Conservation (phyloP, 2,113 vertebrate species). For the Prunella himalayana region DNA sequence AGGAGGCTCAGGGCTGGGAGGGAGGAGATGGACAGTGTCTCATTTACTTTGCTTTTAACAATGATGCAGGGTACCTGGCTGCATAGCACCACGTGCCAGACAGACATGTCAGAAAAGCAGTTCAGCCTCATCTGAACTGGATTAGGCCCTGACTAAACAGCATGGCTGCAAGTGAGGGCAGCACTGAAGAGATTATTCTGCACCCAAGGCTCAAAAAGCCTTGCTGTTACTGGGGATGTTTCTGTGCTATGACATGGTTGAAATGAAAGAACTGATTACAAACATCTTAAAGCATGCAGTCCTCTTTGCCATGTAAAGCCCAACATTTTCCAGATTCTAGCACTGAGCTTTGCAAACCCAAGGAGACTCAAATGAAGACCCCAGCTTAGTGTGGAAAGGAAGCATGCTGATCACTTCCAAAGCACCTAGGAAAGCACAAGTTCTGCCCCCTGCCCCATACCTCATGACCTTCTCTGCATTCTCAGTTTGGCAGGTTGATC, state of each 20-base stretch:
- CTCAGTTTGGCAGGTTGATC: background rate
- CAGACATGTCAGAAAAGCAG: background rate
- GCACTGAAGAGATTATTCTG: background rate
- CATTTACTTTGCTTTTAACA: background rate
- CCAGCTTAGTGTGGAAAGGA: background rate
- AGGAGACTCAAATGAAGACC: background rate
- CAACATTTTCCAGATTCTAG: background rate
- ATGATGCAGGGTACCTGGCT: background rate
- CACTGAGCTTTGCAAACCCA: background rate
- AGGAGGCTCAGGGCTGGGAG: background rate
- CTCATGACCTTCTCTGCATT: accelerated
- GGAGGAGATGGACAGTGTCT: background rate
- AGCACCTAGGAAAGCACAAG: background rate
- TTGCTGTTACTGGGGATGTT: background rate
- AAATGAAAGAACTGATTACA: background rate
- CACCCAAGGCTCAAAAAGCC: background rate
- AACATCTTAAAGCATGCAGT: background rate
- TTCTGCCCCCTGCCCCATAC: background rate
- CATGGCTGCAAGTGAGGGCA: background rate
- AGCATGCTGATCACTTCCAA: background rate
- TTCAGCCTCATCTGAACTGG: background rate
- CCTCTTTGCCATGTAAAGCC: background rate
- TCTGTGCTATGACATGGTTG: background rate
- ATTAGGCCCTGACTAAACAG: background rate
- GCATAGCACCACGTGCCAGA: background rate